Percentiles rank a stretch among this genome's conserved stretches.
phyloP scores from a whole-genome alignment of 2,888 invertebrate species.

The Luperina testacea region DNA sequence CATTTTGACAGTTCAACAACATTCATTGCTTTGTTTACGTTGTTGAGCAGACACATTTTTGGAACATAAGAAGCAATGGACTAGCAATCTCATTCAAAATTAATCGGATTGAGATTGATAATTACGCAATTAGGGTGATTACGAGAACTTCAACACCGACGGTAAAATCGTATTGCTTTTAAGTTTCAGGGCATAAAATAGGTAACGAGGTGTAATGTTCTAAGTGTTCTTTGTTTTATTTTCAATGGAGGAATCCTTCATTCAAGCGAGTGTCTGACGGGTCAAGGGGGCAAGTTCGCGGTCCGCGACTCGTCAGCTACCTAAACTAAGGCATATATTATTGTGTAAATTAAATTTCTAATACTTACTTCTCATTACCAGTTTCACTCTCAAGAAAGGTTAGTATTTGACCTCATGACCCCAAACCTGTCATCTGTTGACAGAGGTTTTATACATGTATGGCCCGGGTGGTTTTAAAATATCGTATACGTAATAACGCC shows the following conservation, averaged over 20 bases:
- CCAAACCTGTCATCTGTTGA: slow-evolving; percentile 23
- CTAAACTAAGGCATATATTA: background rate
- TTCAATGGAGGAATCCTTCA: background rate
- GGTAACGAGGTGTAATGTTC: background rate
- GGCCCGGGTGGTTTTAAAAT: slow-evolving; percentile 21
- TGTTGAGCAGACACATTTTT: too few species aligned
- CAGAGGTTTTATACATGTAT: slow-evolving; percentile 8
- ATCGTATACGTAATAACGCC: slow-evolving; percentile 26
- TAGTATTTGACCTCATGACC: slow-evolving; percentile 33
- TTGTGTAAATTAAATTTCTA: too few species aligned
- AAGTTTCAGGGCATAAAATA: background rate
- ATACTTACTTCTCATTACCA: too few species aligned
- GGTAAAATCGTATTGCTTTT: background rate
- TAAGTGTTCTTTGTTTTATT: background rate
- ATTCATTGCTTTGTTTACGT: too few species aligned
- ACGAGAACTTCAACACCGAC: background rate
- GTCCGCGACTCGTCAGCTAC: too few species aligned
- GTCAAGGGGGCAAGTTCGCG: background rate
- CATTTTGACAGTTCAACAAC: too few species aligned
- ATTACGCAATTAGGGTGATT: too few species aligned
- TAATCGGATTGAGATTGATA: too few species aligned
- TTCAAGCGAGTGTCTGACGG: too few species aligned
- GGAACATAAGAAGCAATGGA: too few species aligned
- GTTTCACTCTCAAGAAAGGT: slow-evolving; percentile 2
- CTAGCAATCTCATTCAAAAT: too few species aligned